These are phyloP conservation scores for Thripadectes ignobilis DNA, from an alignment of 2,797 vertebrate genomes.

Conservation along the genomic window DNA sequence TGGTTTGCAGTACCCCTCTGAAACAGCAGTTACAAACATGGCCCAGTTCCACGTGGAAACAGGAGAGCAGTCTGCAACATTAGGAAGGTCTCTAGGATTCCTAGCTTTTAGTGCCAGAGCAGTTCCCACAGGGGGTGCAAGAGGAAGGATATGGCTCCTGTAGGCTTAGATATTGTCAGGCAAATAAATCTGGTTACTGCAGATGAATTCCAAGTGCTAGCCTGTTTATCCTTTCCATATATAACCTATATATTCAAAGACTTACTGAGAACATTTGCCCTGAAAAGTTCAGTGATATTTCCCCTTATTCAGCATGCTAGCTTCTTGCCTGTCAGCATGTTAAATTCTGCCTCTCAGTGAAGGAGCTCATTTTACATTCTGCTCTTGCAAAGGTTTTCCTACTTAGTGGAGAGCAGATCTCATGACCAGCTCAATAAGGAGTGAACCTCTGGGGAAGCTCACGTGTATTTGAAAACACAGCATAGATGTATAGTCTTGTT, in stretches of 20 bases:
- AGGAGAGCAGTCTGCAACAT: not conserved
- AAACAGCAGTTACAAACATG: not conserved
- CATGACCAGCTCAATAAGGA: not conserved
- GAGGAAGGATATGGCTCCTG: not conserved
- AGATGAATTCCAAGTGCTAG: not conserved
- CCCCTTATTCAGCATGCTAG: not conserved
- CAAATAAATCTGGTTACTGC: not conserved
- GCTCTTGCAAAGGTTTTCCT: not conserved
- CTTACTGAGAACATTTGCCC: not conserved
- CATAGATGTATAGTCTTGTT: accelerated
- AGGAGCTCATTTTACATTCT: not conserved
- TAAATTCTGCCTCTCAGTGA: not conserved
- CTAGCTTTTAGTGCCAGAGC: not conserved
- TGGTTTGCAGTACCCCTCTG: not conserved
- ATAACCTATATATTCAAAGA: not conserved
- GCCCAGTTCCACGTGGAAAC: not conserved
- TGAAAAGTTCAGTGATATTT: not conserved
- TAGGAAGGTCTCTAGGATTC: not conserved
- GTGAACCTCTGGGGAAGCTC: not conserved
- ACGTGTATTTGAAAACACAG: not conserved
- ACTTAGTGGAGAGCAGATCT: not conserved
- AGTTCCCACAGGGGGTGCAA: not conserved
- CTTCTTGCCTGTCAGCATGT: not conserved
- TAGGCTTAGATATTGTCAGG: not conserved
- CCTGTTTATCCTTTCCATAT: not conserved